These are phyloP conservation scores for Acrossocheilus fasciatus DNA, from an alignment of 2,797 vertebrate genomes.

Conservation along the genomic window DNA sequence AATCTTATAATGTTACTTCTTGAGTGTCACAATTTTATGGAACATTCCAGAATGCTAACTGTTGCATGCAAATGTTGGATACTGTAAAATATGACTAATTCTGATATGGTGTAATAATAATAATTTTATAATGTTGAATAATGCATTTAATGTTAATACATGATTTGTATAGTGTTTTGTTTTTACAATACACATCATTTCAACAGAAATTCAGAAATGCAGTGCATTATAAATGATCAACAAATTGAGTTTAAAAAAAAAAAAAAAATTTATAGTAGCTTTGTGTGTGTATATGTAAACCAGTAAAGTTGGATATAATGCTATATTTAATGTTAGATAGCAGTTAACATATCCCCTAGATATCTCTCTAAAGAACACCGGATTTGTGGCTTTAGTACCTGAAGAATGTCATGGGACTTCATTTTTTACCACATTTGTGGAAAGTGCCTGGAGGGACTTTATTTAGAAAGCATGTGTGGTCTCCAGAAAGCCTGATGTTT, in stretches of 20 bases:
- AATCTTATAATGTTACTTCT: neutral
- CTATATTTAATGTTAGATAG: neutral
- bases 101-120: neutral
- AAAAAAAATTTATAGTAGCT: neutral
- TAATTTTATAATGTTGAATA: neutral
- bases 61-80: neutral
- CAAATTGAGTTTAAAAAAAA: neutral
- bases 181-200: neutral
- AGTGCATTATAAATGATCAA: neutral
- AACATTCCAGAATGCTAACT: neutral
- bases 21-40: neutral
- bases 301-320: neutral
- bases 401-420: neutral
- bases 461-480: neutral
- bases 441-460: neutral
- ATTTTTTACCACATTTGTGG: neutral
- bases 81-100: neutral
- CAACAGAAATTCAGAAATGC: neutral
- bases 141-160: neutral
- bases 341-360: neutral
- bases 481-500: constrained; percentile 4
- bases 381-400: neutral
- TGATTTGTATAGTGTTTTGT: no score
- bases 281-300: neutral
- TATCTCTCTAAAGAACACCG: neutral